A percentile compares a stretch with the other conserved stretches of the same genome.
Evolutionary conservation across 2,888 invertebrate genomes (phyloP).

Genomic region (Athalia cordata): DNA sequence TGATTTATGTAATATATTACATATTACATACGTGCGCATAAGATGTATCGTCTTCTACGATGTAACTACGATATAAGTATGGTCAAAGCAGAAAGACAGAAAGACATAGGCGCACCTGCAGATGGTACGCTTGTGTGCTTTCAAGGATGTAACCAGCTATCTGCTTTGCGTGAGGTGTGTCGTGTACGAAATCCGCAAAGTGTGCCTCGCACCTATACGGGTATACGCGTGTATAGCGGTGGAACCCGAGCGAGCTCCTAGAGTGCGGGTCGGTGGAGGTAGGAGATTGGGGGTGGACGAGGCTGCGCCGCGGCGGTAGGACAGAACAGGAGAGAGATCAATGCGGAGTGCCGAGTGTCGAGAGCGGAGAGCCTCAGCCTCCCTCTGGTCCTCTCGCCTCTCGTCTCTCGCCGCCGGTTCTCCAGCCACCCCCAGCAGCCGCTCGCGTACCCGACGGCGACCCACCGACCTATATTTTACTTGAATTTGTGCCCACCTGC

Average conservation of each 20-base stretch:
- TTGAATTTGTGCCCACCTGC: slow-evolving; percentile 46
- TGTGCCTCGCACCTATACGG: background rate
- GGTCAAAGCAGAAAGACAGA: too few species aligned
- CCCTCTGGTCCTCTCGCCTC: slow-evolving; percentile 35
- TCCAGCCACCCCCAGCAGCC: slow-evolving; percentile 43
- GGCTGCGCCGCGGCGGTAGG: slow-evolving; percentile 47
- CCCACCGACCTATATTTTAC: slow-evolving; percentile 43
- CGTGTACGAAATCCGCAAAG: background rate
- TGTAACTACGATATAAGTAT: too few species aligned
- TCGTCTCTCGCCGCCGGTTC: slow-evolving; percentile 39
- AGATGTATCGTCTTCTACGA: too few species aligned
- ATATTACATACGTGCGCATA: too few species aligned
- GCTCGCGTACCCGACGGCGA: slow-evolving; percentile 46
- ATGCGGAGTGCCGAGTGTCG: slow-evolving; percentile 62
- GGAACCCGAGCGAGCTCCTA: slow-evolving; percentile 12
- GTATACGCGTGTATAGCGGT: slow-evolving; percentile 10
- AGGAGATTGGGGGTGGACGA: slow-evolving; percentile 42
- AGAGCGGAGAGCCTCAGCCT: slow-evolving; percentile 47
- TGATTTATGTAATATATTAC: too few species aligned
- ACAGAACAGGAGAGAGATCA: slow-evolving; percentile 54
- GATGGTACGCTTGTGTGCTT: too few species aligned
- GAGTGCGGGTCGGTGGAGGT: slow-evolving; percentile 24
- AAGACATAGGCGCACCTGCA: too few species aligned
- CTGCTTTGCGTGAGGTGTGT: too few species aligned
- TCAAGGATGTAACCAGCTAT: too few species aligned